Percentiles rank a stretch among this genome's conserved stretches.
These are phyloP conservation scores for Marmota monax DNA, from an alignment of 2,113 vertebrate species.

Conservation along the genomic window DNA sequence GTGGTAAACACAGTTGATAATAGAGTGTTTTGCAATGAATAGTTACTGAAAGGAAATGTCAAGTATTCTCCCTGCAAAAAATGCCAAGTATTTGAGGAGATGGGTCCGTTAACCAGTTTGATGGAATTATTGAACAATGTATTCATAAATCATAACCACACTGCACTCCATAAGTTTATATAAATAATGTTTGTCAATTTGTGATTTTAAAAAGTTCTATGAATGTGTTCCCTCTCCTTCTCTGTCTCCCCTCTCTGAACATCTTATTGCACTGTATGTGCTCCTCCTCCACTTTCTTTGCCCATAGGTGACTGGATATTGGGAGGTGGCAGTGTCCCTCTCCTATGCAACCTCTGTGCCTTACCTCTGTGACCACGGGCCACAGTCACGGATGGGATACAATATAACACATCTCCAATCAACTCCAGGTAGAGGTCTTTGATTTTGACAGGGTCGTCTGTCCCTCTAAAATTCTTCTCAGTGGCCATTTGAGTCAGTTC, in stretches of 20 bases:
- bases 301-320: neutral
- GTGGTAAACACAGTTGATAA: neutral
- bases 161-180: neutral
- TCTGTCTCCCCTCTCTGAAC: too few species aligned
- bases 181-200: too few species aligned
- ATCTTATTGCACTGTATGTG: neutral
- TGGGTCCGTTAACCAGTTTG: neutral
- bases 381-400: constrained; percentile 27
- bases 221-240: neutral
- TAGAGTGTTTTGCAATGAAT: neutral
- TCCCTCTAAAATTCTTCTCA: constrained; percentile 75
- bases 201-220: neutral
- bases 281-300: neutral
- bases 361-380: constrained; percentile 75
- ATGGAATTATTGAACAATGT: neutral
- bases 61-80: neutral
- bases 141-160: neutral
- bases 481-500: neutral
- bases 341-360: neutral
- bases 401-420: neutral
- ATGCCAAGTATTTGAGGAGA: neutral
- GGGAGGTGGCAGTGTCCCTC: neutral
- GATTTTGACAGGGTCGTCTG: constrained; percentile 51
- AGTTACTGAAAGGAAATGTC: neutral
- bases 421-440: constrained; percentile 68